phyloP scores from a whole-genome alignment of 2,888 invertebrate genomes.

The Sarcophaga caerulescens region DNA sequence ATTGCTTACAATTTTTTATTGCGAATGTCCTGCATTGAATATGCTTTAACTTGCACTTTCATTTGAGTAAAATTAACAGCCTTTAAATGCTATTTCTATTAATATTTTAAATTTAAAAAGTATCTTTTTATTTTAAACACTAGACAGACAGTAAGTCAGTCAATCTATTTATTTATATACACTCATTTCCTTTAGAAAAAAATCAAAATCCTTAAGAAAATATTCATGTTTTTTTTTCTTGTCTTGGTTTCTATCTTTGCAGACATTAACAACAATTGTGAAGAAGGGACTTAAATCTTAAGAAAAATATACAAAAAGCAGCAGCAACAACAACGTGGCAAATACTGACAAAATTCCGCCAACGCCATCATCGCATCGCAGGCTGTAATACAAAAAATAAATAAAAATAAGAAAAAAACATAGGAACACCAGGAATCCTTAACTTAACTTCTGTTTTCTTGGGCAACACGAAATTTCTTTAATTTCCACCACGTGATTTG shows the following conservation, averaged over 20 bases:
- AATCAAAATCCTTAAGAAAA: constrained; percentile 6
- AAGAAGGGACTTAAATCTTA: constrained; percentile 56
- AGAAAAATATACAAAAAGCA: constrained; percentile 4
- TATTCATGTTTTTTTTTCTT: constrained; percentile 54
- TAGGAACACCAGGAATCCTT: constrained; percentile 13
- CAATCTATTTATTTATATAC: neutral
- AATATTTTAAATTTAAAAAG: neutral
- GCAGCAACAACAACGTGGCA: constrained; percentile 32
- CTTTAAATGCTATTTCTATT: neutral
- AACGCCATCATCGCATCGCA: constrained; percentile 41
- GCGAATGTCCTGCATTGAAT: too few species aligned
- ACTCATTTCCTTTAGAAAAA: constrained; percentile 6
- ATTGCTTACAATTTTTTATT: too few species aligned
- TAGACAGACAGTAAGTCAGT: neutral
- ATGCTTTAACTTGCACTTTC: too few species aligned
- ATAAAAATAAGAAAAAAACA: constrained; percentile 30
- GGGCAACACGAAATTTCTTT: constrained; percentile 26
- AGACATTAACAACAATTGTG: constrained; percentile 68
- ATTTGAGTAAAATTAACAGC: neutral
- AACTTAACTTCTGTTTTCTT: constrained; percentile 35
- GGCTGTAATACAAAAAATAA: constrained; percentile 43
- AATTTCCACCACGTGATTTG: constrained; percentile 63
- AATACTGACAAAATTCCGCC: constrained; percentile 44
- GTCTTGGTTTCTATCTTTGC: constrained; percentile 70
- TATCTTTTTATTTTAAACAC: neutral